phyloP scores from a whole-genome alignment of 1,140 invertebrate species.

The Drosophila tsacasi region DNA sequence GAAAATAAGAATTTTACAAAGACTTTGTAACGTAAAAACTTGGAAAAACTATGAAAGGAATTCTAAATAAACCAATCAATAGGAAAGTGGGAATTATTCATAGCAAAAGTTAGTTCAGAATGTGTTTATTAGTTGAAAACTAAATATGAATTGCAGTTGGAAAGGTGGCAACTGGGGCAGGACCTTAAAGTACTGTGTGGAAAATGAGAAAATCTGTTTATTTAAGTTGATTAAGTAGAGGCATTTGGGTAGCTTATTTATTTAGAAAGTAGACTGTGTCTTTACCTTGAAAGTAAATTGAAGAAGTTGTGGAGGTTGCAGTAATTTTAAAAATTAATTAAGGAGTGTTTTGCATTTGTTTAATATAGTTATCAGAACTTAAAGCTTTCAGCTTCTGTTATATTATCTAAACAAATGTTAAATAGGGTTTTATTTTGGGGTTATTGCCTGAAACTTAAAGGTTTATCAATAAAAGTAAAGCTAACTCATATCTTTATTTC shows the following conservation, averaged over 20 bases:
- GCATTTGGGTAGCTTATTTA: background rate
- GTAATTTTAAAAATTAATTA: background rate
- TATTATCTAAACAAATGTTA: no score
- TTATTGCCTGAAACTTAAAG: background rate
- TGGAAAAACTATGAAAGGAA: conserved; percentile 1
- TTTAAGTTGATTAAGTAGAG: background rate
- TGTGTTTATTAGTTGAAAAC: background rate
- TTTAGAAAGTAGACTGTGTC: no score
- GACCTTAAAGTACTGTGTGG: no score
- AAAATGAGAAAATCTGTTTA: background rate
- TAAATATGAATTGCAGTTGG: background rate
- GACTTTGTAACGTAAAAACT: background rate
- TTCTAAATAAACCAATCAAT: conserved; percentile 16
- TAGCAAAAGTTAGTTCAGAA: conserved; percentile 1
- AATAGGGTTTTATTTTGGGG: background rate
- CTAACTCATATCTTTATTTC: background rate
- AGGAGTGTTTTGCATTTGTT: background rate
- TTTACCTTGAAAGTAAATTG: background rate
- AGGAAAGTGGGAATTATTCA: conserved; percentile 1
- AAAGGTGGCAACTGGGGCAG: background rate
- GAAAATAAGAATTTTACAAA: background rate
- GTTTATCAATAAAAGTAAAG: background rate
- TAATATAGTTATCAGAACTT: background rate
- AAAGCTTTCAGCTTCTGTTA: background rate
- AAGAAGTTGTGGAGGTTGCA: no score